Base-by-base conservation (phyloP, 2,113 vertebrate genomes). In the Platysteira castanea region DNA sequence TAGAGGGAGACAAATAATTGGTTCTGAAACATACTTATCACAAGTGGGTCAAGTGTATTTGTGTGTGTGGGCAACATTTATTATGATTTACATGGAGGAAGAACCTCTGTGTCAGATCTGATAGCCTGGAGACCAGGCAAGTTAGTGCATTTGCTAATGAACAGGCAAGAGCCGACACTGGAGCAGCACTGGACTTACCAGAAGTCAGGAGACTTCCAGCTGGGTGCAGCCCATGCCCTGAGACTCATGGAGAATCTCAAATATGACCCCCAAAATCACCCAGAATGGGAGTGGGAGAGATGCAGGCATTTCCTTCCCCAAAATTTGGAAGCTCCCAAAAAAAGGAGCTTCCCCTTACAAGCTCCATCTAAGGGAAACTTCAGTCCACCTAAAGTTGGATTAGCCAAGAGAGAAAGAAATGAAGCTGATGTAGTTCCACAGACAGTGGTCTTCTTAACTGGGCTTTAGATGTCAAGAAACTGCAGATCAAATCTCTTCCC, bases 1-100 rank as follows among this genome's bases (percentile, higher is more conserved):
- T 92, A 56, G 42, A 73, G 21, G 8, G 42, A 87, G 46, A 96
- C 65, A 96, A 90, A 88, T 93, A 92, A 88, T 93, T 86, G 75
- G 50, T 80, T 79, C 44, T 83, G 90, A 92, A 92, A 54, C 24
- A n/a, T 37, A 63, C 69, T 93, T 87, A 56, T 23, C 17, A 9
- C 74, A 90, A 92, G 59, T 69, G 67, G 46, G 41, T 39, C 3
- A 1, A 78, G 24, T 49, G 21, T 44, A 13, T 59, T 35, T 65
- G 49, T 64, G 67, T 47, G 49, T 28, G 15, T 56, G 52, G 39
- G 20, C 4, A 11, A 41, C 22, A 61, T 69, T 90, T 76, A 53
- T 49, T 23, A 28, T 46, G 69, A 76, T 68, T 82, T 49, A 76
- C 5, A 6, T 33, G 21, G 30, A 56, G 37, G 23, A 85, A 85